Conservation (phyloP, 2,113 vertebrate genomes). For the Sciurus niger region DNA sequence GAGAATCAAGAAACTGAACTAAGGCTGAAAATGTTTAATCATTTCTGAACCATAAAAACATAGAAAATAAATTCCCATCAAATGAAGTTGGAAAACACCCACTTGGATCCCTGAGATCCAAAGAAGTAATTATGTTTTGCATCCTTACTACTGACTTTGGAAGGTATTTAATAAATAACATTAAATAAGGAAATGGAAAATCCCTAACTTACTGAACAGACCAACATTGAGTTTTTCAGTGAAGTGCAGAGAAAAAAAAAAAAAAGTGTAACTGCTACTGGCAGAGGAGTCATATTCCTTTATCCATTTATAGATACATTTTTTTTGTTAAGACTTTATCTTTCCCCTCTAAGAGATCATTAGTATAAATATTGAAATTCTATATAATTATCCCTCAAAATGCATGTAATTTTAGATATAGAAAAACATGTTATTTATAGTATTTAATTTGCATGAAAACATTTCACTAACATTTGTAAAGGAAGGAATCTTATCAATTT, state of each 20-base stretch:
- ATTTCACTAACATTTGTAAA: not conserved
- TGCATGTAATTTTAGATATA: not conserved
- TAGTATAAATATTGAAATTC: not conserved
- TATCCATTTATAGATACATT: not conserved
- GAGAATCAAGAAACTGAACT: slow-evolving; percentile 4
- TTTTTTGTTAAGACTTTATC: not conserved
- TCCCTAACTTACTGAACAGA: not conserved
- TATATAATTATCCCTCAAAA: not conserved
- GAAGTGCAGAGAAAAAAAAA: not conserved
- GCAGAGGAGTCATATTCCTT: not conserved
- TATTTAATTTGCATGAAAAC: not conserved
- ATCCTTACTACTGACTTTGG: not conserved
- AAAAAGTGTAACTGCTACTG: not conserved
- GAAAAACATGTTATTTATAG: not conserved
- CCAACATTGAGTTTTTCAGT: not conserved
- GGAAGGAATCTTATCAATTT: not conserved
- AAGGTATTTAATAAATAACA: not conserved
- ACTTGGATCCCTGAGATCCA: not conserved
- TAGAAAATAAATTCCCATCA: not conserved
- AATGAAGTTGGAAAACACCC: slow-evolving; percentile 22
- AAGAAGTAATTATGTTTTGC: slow-evolving; percentile 13
- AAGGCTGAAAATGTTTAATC: slow-evolving; percentile 54
- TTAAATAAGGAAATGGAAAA: not conserved
- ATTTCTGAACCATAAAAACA: slow-evolving; percentile 57
- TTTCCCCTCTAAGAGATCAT: not conserved